Conservation (phyloP, 2,113 vertebrate species). For the Phycodurus eques region DNA sequence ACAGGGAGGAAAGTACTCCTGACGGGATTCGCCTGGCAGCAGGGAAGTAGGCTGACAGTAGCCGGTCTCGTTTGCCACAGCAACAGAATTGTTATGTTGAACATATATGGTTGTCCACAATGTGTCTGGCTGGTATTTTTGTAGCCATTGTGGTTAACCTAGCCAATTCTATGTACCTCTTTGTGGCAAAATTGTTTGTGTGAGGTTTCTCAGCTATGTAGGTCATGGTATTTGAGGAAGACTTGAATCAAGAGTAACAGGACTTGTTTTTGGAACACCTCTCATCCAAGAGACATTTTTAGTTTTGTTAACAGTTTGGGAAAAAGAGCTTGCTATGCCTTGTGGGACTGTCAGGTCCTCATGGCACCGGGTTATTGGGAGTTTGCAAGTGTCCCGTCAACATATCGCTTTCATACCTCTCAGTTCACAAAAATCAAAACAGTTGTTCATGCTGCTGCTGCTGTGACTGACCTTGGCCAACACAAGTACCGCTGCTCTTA, state of each 20-base stretch:
- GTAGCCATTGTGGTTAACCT: background rate
- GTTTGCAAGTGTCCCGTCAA: background rate
- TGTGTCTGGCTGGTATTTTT: background rate
- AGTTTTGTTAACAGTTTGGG: background rate
- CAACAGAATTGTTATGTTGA: constrained; percentile 26
- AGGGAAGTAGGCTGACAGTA: constrained; percentile 46
- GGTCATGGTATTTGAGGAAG: background rate
- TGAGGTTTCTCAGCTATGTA: background rate
- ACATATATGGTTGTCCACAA: constrained; percentile 21
- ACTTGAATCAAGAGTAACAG: background rate
- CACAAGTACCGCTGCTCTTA: constrained; percentile 41
- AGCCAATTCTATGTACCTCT: background rate
- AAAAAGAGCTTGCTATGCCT: background rate
- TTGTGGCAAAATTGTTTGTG: background rate
- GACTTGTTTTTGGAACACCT: background rate
- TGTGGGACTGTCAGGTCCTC: background rate
- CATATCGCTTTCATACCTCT: constrained; percentile 19
- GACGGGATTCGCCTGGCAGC: constrained; percentile 34
- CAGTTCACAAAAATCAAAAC: constrained; percentile 20
- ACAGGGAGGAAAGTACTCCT: constrained; percentile 31
- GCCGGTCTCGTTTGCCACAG: constrained; percentile 31
- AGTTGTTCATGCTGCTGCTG: constrained; percentile 16
- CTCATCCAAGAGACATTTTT: background rate
- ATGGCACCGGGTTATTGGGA: background rate
- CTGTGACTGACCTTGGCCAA: constrained; percentile 44